Evolutionary conservation across 2,113 vertebrate species (phyloP).

Genomic region (Cynoglossus semilaevis): DNA sequence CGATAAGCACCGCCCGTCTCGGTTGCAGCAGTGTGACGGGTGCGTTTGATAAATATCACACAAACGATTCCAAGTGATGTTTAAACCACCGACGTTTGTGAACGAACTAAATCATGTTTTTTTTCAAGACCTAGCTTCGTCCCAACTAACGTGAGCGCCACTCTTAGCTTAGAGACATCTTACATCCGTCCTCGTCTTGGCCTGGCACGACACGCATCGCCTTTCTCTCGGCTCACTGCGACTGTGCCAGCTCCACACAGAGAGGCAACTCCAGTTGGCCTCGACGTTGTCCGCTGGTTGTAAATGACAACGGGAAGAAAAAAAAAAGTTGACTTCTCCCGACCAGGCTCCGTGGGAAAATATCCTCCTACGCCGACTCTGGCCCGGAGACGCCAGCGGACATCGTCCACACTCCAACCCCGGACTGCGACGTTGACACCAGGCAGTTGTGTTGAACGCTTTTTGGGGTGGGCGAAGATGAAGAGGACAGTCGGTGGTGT

Average conservation of each 20-base stretch:
- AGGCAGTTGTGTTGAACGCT: neutral
- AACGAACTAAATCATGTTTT: neutral
- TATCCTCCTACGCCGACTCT: conserved; percentile 28
- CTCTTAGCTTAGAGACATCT: conserved; percentile 47
- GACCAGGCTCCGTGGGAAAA: conserved; percentile 5
- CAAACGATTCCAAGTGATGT: fast-evolving
- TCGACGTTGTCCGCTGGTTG: neutral
- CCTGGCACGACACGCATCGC: conserved; percentile 47
- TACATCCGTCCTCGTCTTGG: conserved; percentile 36
- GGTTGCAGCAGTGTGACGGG: neutral
- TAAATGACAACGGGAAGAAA: neutral
- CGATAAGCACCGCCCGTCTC: neutral
- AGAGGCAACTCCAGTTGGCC: neutral
- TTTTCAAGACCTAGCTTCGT: neutral
- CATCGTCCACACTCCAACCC: conserved; percentile 28
- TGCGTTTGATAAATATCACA: neutral
- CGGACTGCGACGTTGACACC: neutral
- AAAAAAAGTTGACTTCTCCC: conserved; percentile 8
- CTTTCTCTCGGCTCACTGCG: neutral
- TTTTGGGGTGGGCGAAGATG: neutral
- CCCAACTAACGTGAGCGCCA: conserved; percentile 10
- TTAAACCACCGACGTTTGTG: too few species aligned
- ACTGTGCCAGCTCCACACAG: conserved; percentile 11
- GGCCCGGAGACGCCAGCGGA: conserved; percentile 16
- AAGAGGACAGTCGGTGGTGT: neutral